Evolutionary conservation across 1,140 invertebrate species (phyloP).

Genomic region (Papilio dardanus): DNA sequence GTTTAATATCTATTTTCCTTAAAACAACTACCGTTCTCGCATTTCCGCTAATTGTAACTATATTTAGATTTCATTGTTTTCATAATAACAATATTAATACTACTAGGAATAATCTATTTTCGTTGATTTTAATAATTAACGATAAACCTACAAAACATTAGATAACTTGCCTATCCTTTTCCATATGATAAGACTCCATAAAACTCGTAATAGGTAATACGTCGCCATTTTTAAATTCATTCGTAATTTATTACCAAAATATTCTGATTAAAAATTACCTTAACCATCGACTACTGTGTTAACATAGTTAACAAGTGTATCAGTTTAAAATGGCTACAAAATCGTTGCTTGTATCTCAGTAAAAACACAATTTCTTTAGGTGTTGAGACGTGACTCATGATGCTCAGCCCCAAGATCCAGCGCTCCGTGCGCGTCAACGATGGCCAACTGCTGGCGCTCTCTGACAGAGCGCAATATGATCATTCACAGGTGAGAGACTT

Average conservation of each 20-base stretch:
- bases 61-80: slow-evolving; percentile 32
- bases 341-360: too few species aligned
- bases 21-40: background rate
- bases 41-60: slow-evolving; percentile 1
- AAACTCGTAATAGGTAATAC: too few species aligned
- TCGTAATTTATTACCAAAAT: too few species aligned
- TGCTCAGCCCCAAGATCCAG: slow-evolving; percentile 93
- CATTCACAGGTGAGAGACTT: slow-evolving; percentile 82
- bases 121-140: background rate
- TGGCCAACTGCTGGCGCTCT: slow-evolving; percentile 90
- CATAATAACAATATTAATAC: background rate
- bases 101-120: too few species aligned
- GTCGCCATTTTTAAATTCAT: too few species aligned
- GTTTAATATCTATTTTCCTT: background rate
- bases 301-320: too few species aligned
- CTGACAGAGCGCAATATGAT: slow-evolving; percentile 92
- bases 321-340: too few species aligned
- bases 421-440: slow-evolving; percentile 92
- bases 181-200: too few species aligned
- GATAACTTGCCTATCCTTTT: too few species aligned
- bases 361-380: background rate
- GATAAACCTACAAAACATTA: too few species aligned
- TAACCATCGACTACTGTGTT: too few species aligned
- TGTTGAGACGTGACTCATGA: slow-evolving; percentile 53
- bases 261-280: too few species aligned